Percentiles rank a stretch among this genome's conserved stretches.
Conservation (phyloP, 2,113 vertebrate genomes). For the Poeciliopsis turrubarensis region DNA sequence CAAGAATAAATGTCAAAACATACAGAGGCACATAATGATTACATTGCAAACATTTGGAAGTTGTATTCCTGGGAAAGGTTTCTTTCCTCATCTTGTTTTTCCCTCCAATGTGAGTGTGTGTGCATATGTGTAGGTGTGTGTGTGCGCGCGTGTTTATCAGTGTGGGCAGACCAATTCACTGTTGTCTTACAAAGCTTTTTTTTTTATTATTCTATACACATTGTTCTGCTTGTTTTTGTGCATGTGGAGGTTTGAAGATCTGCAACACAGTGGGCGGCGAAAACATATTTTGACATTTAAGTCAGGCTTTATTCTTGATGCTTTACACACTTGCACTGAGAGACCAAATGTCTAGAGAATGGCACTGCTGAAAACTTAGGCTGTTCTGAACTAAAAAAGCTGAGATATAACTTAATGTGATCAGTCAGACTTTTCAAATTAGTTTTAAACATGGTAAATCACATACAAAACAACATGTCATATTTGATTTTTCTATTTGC, state of each 20-base stretch:
- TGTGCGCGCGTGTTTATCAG: background rate
- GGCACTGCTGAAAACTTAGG: background rate
- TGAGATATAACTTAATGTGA: background rate
- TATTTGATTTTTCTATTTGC: background rate
- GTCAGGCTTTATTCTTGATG: background rate
- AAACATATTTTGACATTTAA: conserved; percentile 1
- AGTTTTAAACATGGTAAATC: background rate
- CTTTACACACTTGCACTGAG: background rate
- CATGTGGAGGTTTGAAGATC: background rate
- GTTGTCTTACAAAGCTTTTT: background rate
- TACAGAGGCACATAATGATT: background rate
- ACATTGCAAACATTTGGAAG: background rate
- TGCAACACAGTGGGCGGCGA: background rate
- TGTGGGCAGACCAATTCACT: background rate
- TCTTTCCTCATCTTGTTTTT: background rate
- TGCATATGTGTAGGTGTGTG: background rate
- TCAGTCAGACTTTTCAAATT: background rate
- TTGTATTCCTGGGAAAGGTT: background rate
- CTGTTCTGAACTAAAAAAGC: background rate
- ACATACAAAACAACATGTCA: background rate
- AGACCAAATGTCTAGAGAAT: background rate
- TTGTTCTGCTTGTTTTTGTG: background rate
- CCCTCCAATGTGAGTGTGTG: background rate
- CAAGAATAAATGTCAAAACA: background rate
- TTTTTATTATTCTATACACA: background rate